Evolutionary conservation across 1,140 invertebrate genomes (phyloP).

Genomic region (Bombyx mori): ASM3026992v2 NC_085107.1:12193001-12193500

Average conservation of each 20-base stretch:
- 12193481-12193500: too few relatives aligned
- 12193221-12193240: not conserved
- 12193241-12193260: not conserved
- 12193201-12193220: constrained; percentile 14
- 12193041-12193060: too few relatives aligned
- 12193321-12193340: not conserved
- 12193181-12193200: constrained; percentile 27
- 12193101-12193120: constrained; percentile 29
- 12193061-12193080: constrained; percentile 16
- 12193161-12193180: constrained; percentile 37
- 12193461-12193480: too few relatives aligned
- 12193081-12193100: constrained; percentile 18
- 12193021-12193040: too few relatives aligned
- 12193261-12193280: not conserved
- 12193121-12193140: constrained; percentile 36
- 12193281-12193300: not conserved
- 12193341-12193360: too few relatives aligned
- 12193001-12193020: too few relatives aligned
- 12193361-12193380: too few relatives aligned
- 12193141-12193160: constrained; percentile 29
- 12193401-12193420: too few relatives aligned
- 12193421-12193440: too few relatives aligned
- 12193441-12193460: too few relatives aligned
- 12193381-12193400: too few relatives aligned
- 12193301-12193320: not conserved